Evolutionary conservation across 2,113 vertebrate genomes (phyloP), one percentile per base, ranked within the genome.

Genomic region (Brachypteracias leptosomus): DNA sequence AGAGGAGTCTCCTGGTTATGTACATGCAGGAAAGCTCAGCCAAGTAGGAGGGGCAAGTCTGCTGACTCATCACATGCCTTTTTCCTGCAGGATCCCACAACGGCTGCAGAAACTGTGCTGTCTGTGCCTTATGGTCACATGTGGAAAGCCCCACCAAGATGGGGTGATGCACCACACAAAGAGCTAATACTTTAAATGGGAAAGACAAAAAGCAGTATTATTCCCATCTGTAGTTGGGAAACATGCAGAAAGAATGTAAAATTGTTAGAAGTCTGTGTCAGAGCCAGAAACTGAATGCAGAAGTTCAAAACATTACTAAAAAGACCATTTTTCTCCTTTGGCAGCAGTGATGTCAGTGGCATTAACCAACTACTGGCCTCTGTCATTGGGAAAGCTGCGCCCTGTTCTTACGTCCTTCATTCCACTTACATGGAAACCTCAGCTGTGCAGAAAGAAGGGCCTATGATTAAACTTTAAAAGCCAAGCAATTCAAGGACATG

Each of bases 401-500:
- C 85, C 51, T 4, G 1, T 44, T 85, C 66, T 87, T 74, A 36
- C 74, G 66, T 49, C 61, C 88, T 68, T 92, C 58, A 68, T 74
- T 71, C 70, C 47, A 84, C 73, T 49, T 73, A 74, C 38, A 73
- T 29, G 55, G 81, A 95, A 95, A 94, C 89, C 72, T 93, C 90
- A 80, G 83, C 47, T 79, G 28, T 57, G 57, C 83, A 77, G 71
- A 57, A 96, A 90, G 58, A 90, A 87, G 42, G 26, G 67, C 36
- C 83, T 95, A 66, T 89, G 94, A 97, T 92, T 68, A 71, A 90
- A 89, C 58, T 92, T 96, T 85, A 79, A 94, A 97, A 97, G 88
- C 91, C 86, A 94, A 95, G 96, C 90, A 96, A 94, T 97, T 95
- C 96, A 74, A 96, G 94, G 94, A 80, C 82, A 94, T 42, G 29